These are phyloP conservation scores for Drosophila leonis DNA, from an alignment of 2,888 invertebrate species.

Conservation along the genomic window DNA sequence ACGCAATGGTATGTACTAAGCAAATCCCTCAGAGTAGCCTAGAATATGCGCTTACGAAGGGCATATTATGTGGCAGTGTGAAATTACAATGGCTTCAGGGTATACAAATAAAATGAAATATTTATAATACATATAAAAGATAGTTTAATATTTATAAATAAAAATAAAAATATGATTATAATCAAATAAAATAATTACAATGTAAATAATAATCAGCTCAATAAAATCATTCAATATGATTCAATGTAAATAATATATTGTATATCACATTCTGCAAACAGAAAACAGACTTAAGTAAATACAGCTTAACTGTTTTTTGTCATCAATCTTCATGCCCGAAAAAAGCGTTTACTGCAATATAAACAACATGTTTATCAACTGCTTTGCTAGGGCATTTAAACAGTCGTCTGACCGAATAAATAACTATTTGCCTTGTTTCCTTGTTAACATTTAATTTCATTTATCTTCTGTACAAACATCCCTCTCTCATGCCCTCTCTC, in stretches of 20 bases:
- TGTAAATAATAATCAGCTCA: too few species aligned
- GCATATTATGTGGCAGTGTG: neutral
- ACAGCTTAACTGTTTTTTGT: neutral
- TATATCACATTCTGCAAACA: neutral
- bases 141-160: too few species aligned
- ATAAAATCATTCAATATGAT: too few species aligned
- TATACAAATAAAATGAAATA: too few species aligned
- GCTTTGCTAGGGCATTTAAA: constrained; percentile 27
- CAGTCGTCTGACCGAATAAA: constrained; percentile 30
- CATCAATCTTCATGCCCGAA: constrained; percentile 6
- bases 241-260: neutral
- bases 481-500: neutral
- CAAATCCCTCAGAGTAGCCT: constrained; percentile 19
- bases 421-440: constrained; percentile 30
- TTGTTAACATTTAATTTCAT: constrained; percentile 70
- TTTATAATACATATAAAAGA: too few species aligned
- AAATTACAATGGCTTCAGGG: too few species aligned
- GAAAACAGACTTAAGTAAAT: neutral
- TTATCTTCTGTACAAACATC: constrained; percentile 34
- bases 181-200: too few species aligned
- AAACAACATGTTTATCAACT: neutral
- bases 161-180: too few species aligned
- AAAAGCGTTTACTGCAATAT: neutral
- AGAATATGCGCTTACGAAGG: neutral
- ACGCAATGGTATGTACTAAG: constrained; percentile 89